Evolutionary conservation across 2,888 invertebrate genomes (phyloP), one percentile per base, ranked within the genome.

Genomic region (Anodontia alba): DNA sequence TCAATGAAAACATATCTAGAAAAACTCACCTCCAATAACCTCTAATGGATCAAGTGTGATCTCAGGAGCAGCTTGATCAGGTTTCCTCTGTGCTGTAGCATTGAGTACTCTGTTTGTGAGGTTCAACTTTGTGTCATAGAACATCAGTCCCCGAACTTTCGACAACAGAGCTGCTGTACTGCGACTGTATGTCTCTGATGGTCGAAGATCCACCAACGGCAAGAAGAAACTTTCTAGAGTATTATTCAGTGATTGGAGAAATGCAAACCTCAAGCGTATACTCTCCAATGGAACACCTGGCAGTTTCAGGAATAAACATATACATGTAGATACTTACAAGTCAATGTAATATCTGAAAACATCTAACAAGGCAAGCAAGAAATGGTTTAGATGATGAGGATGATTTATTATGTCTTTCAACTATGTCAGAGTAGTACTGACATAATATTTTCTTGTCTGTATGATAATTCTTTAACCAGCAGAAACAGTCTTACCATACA

Each of bases 41-140:
- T 94, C 93, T 23, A 94, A 88, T 3, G 94, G 94, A 81, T 94
- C 94, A 12, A 94, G 87, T 1, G 90, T 91, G 46, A 94, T 92
- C 78, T 94, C 94, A 3, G 94, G 94, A 0, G 94, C 93, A 15
- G 94, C 92, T 80, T 94, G 94, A 79, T 94, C 94, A 20, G 93
- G 90, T 84, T 93, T 93, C 54, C 94, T 81, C 80, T 92, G 89
- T 20, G 93, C 92, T 0, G 94, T 94, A 49, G 92, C 92, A 86
- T 94, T 94, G 33, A 94, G 84, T 42, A 94, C 87, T 42, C 93
- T 81, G 82, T 94, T 93, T 36, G 92, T 79, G n/a, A 94, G 86
- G 54, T 89, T 89, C 36, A 90, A 86, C 85, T 94, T 94, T 26
- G 92, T 91, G 85, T 94, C 93, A 71, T 92, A 93, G 83, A 94